Evolutionary conservation across 2,113 vertebrate genomes (phyloP), one percentile per base, ranked within the genome.

Genomic region (Sebastes schlegelii): DNA sequence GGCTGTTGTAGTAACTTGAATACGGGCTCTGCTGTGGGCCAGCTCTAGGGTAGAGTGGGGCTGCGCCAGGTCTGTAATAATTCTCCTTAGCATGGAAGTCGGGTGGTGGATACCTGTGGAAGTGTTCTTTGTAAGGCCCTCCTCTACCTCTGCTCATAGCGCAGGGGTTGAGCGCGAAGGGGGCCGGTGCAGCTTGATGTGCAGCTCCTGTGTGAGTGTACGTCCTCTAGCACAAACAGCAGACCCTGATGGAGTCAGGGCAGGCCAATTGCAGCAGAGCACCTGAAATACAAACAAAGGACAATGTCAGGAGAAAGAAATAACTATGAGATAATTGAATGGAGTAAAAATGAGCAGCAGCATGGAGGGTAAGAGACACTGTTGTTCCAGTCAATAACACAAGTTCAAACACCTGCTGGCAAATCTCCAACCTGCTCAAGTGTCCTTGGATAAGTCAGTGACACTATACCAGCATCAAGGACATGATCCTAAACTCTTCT

Each of bases 131-230:
- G 79, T 74, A 69, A 86, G 90, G 86, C 92, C 93, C 94, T 93
- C 93, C 94, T 95, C 94, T 94, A 92, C 95, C 95, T 95, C 95
- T 96, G 95, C 95, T 96, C 95, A 96, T 96, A 96, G 92, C 95
- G 95, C 95, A 96, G 95, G 92, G 94, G 93, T 90, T 86, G 93
- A 86, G 90, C 43, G 34, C 49, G 43, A 87, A 89, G 90, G 83
- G 76, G 88, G 73, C 75, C 52, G 21, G 34, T 17, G 73, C 64
- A 54, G 81, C 82, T 79, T 76, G 74, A 42, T 74, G 82, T 55
- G 55, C 79, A 86, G 89, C 80, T 90, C 83, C 74, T 62, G 62
- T 71, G 52, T 42, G 40, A 61, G 48, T 7, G 19, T 60, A 54
- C 9, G 70, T 84, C 80, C 72, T 86, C 60, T 0, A 49, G 74